Evolutionary conservation across 2,797 vertebrate genomes (phyloP), one percentile per base, ranked within the genome.

Genomic region (Rhyacichthys aspro): DNA sequence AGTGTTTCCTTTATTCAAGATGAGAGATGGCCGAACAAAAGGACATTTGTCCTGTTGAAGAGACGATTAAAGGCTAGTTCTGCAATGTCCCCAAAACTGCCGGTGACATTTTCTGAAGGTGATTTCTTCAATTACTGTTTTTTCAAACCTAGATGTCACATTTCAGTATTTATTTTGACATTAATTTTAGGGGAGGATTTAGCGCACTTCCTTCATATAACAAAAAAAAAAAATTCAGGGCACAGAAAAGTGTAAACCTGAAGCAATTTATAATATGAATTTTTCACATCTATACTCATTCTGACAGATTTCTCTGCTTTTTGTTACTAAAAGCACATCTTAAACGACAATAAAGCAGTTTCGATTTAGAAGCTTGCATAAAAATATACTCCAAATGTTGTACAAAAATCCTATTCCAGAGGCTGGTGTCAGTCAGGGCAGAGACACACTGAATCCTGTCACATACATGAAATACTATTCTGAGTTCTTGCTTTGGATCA

Each of bases 1-100:
- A 28, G 23, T 28, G 23, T 28, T 28, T 28, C 23, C 33, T 52
- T 16, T 11, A 52, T 38, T 37, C 1, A 16, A 8, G 34, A 52
- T 52, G 15, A 52, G 48, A 38, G 48, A 37, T 9, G 48, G 48
- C 33, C 36, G 14, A 58, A 53, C 15, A 61, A 55, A 52, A 43
- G 38, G 1, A 5, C 9, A 15, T 47, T 56, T 12, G 38, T 32
- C 14, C 64, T 39, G 32, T 33, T 16, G 38, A 55, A 43, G 15
- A 16, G 39, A 15, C 43, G 39, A 43, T 43, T 42, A 32, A 55
- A 55, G 38, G 39, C 32, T 43, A 55, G 12, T 19, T 15, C 52
- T 28, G 38, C 28, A 55, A 53, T 19, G 50, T 23, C 37, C 37
- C 28, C 16, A 54, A 54, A 54, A 54, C 37, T 23, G 36, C 37